Conservation (phyloP, 2,113 vertebrate genomes). For the Tapirus terrestris region DNA sequence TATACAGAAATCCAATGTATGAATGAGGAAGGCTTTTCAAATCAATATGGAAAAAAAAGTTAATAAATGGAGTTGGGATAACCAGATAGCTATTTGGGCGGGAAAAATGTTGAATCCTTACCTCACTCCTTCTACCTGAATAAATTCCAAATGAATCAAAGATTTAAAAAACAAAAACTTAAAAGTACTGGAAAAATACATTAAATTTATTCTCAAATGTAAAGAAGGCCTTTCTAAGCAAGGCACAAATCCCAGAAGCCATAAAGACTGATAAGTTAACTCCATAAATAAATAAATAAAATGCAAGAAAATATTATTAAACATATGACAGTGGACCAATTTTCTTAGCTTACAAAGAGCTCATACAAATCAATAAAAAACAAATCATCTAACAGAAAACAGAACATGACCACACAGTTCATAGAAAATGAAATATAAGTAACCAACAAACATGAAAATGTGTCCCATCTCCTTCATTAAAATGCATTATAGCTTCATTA, state of each 20-base stretch:
- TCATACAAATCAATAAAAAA: slow-evolving; percentile 51
- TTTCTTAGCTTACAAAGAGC: slow-evolving; percentile 59
- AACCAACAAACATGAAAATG: slow-evolving; percentile 45
- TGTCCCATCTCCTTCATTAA: slow-evolving; percentile 41
- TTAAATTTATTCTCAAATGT: slow-evolving; percentile 63
- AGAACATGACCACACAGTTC: slow-evolving; percentile 41
- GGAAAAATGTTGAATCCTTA: slow-evolving; percentile 37
- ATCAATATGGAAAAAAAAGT: slow-evolving; percentile 14
- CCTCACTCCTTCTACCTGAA: slow-evolving; percentile 29
- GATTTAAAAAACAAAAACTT: slow-evolving; percentile 19
- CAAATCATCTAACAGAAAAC: slow-evolving; percentile 47
- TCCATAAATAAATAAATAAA: slow-evolving; percentile 52
- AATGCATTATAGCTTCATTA: slow-evolving; percentile 43
- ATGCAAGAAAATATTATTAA: slow-evolving; percentile 54
- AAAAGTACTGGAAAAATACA: slow-evolving; percentile 55
- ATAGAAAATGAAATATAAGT: slow-evolving; percentile 52
- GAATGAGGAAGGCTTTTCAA: background rate
- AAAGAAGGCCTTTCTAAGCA: slow-evolving; percentile 48
- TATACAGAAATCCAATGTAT: background rate
- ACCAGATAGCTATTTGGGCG: background rate
- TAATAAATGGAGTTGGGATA: background rate
- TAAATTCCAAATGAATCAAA: slow-evolving; percentile 50
- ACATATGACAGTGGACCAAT: slow-evolving; percentile 41
- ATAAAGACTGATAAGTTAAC: slow-evolving; percentile 55
- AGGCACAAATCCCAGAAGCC: slow-evolving; percentile 40